Percentiles rank a stretch among this genome's conserved stretches.
Conservation (phyloP, 2,797 vertebrate genomes). For the Cuculus canorus region DNA sequence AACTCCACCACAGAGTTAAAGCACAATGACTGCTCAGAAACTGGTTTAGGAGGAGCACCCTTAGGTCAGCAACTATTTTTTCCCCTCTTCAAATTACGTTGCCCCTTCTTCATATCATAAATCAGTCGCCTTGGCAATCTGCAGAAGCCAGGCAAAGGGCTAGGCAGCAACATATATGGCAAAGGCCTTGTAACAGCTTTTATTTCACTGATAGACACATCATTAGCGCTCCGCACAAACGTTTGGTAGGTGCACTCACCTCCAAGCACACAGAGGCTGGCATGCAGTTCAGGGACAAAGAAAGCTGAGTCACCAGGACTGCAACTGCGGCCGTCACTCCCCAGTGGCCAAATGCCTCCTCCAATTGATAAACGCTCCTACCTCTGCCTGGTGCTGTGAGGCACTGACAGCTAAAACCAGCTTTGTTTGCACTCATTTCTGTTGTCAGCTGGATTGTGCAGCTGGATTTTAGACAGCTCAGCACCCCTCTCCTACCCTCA, state of each 20-base stretch:
- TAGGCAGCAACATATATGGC: not conserved
- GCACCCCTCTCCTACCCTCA: not conserved
- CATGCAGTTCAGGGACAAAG: not conserved
- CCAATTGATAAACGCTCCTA: not conserved
- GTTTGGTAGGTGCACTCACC: not conserved
- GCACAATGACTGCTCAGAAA: not conserved
- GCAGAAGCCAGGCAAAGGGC: not conserved
- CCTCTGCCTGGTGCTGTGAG: not conserved
- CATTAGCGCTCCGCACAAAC: not conserved
- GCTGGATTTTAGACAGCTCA: not conserved
- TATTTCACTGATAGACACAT: not conserved
- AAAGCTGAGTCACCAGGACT: not conserved
- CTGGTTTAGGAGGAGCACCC: not conserved
- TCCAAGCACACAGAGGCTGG: not conserved
- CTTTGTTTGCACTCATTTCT: not conserved
- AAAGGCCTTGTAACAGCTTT: not conserved
- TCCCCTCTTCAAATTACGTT: not conserved
- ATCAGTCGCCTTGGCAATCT: not conserved
- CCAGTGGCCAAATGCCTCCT: not conserved
- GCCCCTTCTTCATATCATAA: not conserved
- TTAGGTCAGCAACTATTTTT: not conserved
- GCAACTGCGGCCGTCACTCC: fast-evolving
- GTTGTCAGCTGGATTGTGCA: not conserved
- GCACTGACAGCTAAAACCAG: not conserved
- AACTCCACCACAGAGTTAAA: not conserved